Evolutionary conservation across 2,888 invertebrate genomes (phyloP), one percentile per base, ranked within the genome.

Genomic region (Ommatoiulus sabulosus): DNA sequence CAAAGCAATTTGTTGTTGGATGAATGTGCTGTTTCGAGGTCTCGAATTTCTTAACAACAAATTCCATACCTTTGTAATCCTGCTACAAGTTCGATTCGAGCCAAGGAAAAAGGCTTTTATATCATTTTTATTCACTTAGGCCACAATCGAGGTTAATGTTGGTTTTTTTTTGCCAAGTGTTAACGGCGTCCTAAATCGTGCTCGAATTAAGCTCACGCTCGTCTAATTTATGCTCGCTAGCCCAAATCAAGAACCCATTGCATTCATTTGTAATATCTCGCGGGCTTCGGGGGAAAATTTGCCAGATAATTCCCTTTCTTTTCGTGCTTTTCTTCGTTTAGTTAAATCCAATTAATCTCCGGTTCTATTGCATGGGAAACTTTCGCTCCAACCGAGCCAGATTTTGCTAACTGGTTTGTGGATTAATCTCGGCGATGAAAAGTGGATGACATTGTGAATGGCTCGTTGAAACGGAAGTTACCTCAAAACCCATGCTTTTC

Each of bases 51-150:
- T 63, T 63, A n/a, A 20, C n/a, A 6, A 4, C 63, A n/a, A 63
- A 63, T 63, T 63, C 63, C 63, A n/a, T 63, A n/a, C 20, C 63
- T n/a, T 63, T 63, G 63, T 63, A 63, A 63, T 63, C n/a, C 63
- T n/a, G 63, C 17, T 63, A 63, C 63, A 63, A 63, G 63, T 63
- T 63, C 63, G 63, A 63, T 63, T 63, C 63, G 20, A 63, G 63
- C 63, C 20, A 63, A 63, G 63, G 63, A 63, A 63, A 63, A 63
- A 63, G 12, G 15, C 63, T 63, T 63, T 63, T 63, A 63, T 63
- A 63, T 4, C 20, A 63, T 63, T 63, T 63, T 63, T 63, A 63
- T 63, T 63, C 63, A 63, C n/a, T n/a, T 63, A 63, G 63, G 63
- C 63, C 63, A 63, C n/a, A n/a, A 63, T 63, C 17, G 17, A 63